Evolutionary conservation across 2,113 vertebrate genomes (phyloP).

Genomic region (Proterorhinus semilunaris): DNA sequence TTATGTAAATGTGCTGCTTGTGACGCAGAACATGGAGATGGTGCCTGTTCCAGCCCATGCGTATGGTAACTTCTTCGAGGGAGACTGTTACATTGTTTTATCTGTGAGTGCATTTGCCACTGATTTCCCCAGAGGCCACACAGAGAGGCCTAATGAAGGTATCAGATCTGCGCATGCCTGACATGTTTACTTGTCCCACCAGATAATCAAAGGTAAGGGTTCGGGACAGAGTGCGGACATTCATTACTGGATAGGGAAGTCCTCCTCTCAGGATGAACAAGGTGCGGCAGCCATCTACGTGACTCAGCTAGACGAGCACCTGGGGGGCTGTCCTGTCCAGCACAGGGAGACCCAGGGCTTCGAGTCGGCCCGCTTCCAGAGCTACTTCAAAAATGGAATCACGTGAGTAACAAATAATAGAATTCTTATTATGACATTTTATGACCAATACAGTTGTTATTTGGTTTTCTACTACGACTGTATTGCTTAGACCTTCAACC

Average conservation of each 20-base stretch:
- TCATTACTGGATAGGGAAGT: slow-evolving; percentile 87
- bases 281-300: slow-evolving; percentile 81
- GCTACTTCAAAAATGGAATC: slow-evolving; percentile 87
- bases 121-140: slow-evolving; percentile 16
- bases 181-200: slow-evolving; percentile 2
- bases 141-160: neutral
- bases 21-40: slow-evolving; percentile 85
- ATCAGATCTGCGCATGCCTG: neutral
- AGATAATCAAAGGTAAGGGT: slow-evolving; percentile 69
- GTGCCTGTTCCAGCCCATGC: slow-evolving; percentile 78
- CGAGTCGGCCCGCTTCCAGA: slow-evolving; percentile 83
- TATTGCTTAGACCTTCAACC: no score
- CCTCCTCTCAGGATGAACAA: slow-evolving; percentile 86
- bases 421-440: neutral
- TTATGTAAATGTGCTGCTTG: slow-evolving; percentile 27
- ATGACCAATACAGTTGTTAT: no score
- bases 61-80: slow-evolving; percentile 88
- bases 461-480: no score
- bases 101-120: slow-evolving; percentile 73
- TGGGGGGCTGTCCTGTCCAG: slow-evolving; percentile 82
- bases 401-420: slow-evolving; percentile 77
- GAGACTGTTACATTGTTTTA: slow-evolving; percentile 87
- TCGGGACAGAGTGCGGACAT: slow-evolving; percentile 69
- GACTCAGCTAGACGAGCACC: slow-evolving; percentile 79
- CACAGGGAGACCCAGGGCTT: slow-evolving; percentile 84